Conservation (phyloP, 2,113 vertebrate species). For the Pachycephala philippinensis region DNA sequence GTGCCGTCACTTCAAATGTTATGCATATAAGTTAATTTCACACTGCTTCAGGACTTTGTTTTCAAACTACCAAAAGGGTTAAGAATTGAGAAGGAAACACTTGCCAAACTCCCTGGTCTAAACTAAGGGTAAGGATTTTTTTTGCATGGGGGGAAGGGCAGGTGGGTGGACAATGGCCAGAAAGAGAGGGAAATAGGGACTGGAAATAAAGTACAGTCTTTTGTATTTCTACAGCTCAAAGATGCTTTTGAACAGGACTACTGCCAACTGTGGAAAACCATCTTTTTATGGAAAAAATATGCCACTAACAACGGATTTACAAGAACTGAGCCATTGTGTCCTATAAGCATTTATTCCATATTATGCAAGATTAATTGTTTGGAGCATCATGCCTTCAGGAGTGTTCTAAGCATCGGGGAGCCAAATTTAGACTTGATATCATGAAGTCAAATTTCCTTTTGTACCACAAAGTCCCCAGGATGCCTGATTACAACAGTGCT, state of each 20-base stretch:
- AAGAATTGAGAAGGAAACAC: background rate
- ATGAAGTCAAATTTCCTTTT: constrained; percentile 48
- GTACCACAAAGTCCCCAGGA: constrained; percentile 21
- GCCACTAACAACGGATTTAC: background rate
- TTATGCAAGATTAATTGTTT: constrained; percentile 29
- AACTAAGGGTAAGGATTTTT: background rate
- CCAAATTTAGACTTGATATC: constrained; percentile 44
- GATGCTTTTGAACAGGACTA: background rate
- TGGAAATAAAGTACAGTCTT: background rate
- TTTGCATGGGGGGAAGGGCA: background rate
- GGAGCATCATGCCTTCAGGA: constrained; percentile 14
- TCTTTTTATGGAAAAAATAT: constrained; percentile 27
- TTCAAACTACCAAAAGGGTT: constrained; percentile 44
- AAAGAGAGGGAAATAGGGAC: background rate
- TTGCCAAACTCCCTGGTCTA: background rate
- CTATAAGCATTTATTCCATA: background rate
- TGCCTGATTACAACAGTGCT: constrained; percentile 25
- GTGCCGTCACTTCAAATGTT: constrained; percentile 48
- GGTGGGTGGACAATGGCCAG: background rate
- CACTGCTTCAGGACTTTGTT: constrained; percentile 31
- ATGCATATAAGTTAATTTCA: constrained; percentile 59
- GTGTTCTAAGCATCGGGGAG: background rate
- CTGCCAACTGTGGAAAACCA: constrained; percentile 4
- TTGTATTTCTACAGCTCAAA: background rate
- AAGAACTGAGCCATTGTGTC: background rate